A percentile compares a stretch with the other conserved stretches of the same genome.
phyloP scores from a whole-genome alignment of 53 echinoderm and acorn worm species.

The Actinopyga echinites region DNA sequence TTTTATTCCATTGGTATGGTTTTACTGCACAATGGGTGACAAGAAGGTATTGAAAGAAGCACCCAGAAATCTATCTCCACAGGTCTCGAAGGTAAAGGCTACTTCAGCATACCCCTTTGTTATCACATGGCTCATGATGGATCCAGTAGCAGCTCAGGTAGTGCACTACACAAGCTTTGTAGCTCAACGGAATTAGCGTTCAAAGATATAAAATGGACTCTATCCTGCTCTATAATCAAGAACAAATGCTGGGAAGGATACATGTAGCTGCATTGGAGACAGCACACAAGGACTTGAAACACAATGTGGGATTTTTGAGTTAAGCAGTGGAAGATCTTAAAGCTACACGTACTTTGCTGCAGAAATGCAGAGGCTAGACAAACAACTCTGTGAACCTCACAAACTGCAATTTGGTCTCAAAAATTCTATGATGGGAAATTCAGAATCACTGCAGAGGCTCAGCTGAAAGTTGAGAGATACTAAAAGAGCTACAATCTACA shows the following conservation, averaged over 20 bases:
- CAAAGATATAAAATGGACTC: background rate
- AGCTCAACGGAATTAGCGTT: background rate
- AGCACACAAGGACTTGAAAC: background rate
- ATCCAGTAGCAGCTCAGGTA: background rate
- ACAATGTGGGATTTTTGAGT: background rate
- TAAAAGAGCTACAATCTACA: background rate
- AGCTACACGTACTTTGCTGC: background rate
- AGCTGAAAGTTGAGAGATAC: slow-evolving; percentile 5
- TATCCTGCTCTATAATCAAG: background rate
- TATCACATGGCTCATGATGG: background rate
- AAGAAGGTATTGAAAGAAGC: background rate
- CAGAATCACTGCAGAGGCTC: background rate
- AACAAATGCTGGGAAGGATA: slow-evolving; percentile 12
- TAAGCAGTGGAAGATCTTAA: background rate
- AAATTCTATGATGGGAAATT: background rate
- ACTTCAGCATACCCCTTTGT: background rate
- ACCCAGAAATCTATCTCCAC: background rate
- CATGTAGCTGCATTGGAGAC: background rate
- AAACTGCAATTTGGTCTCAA: background rate
- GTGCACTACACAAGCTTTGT: background rate
- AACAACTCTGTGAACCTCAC: too few relatives aligned
- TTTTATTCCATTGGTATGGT: too few relatives aligned
- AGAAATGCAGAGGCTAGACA: background rate
- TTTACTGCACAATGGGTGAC: background rate
- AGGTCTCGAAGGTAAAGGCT: background rate